Evolutionary conservation across 2,797 vertebrate species (phyloP).

Genomic region (Sternotherus odoratus): DNA sequence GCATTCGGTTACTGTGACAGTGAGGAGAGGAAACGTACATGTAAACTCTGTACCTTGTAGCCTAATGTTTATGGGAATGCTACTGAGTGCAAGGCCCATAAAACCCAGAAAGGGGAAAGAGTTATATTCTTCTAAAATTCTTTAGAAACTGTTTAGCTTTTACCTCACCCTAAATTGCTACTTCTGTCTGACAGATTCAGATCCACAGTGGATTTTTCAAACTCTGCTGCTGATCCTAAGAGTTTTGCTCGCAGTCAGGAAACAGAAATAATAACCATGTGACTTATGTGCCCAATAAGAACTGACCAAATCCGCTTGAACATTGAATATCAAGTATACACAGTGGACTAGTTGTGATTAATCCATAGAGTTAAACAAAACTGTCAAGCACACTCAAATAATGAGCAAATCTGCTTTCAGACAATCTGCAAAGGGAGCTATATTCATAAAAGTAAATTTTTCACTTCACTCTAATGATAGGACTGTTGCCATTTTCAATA

Average conservation of each 20-base stretch:
- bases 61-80: background rate
- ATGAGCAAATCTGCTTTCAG: background rate
- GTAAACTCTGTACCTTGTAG: background rate
- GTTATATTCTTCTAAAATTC: background rate
- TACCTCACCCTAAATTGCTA: background rate
- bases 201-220: background rate
- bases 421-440: background rate
- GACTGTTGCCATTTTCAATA: background rate
- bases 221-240: background rate
- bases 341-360: background rate
- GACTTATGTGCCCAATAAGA: background rate
- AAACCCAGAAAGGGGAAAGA: background rate
- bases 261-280: background rate
- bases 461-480: background rate
- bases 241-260: background rate
- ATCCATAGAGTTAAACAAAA: background rate
- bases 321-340: background rate
- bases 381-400: background rate
- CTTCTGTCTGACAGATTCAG: background rate
- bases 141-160: background rate
- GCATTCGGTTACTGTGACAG: background rate
- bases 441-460: background rate
- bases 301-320: background rate
- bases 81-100: background rate
- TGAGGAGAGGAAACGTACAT: background rate